Evolutionary conservation across 2,888 invertebrate species (phyloP), one percentile per base, ranked within the genome.

Genomic region (Brenthis hecate): DNA sequence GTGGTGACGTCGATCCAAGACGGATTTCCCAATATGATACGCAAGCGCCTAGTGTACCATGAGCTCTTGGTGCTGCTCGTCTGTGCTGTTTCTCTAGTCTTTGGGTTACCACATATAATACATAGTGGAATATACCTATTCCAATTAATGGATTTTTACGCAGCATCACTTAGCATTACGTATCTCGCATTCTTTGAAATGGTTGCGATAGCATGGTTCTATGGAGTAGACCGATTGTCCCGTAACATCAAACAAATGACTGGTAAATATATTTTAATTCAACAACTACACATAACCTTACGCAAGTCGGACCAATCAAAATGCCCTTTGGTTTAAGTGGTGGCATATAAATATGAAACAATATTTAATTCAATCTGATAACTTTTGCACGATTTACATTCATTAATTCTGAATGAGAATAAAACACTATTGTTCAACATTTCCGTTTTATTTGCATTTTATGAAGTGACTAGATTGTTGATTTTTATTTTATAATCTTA

Each of bases 181-280:
- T 98, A 97, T 83, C 94, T 98, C 74, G 98, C 98, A 50, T 98
- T 98, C 88, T 98, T 98, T 81, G 98, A 98, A 94, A 96, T 98
- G 62, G 96, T 98, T 65, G 98, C 96, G 11, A 95, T 98, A 71
- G 95, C 97, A 6, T 98, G 98, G 98, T 96, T 97, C 82, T 98
- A 98, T 82, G 98, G 98, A 51, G 96, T 96, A 0, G 94, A 94
- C 68, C 94, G 96, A 77, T 87, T 98, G 70, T 96, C 97, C 8
- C 95, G 94, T 78, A 97, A 98, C 83, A 95, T 98, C 14, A 95
- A 97, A 85, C 96, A 97, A 81, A 98, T 98, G 98, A 98, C 98
- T 47, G 97, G 97, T 76, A 93, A 94, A 80, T 77, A 43, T 23
- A 16, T 66, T 65, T 56, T 23, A 76, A 85, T 77, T 36, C 23